A percentile compares a stretch with the other conserved stretches of the same genome.
These are phyloP conservation scores for Caenorhabditis sp. DNA, from an alignment of 2,888 invertebrate species.

Conservation along the genomic window DNA sequence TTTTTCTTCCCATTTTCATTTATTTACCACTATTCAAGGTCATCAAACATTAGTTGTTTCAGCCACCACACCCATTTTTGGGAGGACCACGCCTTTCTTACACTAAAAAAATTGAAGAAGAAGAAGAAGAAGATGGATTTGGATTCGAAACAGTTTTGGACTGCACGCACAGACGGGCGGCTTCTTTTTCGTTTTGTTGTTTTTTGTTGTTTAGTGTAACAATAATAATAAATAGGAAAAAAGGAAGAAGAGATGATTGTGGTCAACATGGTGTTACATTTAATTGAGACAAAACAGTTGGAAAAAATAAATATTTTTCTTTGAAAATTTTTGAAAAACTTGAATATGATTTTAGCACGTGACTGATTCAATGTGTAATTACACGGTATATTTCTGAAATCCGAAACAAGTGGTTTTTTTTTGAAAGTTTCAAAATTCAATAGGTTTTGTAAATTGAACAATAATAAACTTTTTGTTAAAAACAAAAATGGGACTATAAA, in stretches of 20 bases:
- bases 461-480: no score
- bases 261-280: background rate
- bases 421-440: no score
- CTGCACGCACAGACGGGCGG: no score
- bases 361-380: no score
- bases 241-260: background rate
- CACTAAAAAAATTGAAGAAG: background rate
- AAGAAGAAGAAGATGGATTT: no score
- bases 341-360: no score
- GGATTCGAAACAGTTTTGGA: no score
- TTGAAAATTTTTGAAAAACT: background rate
- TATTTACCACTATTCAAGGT: conserved; percentile 8
- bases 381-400: no score
- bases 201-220: no score
- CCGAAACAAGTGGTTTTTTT: no score
- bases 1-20: conserved; percentile 4
- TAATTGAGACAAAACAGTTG: background rate
- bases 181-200: background rate
- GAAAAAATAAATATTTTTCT: background rate
- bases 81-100: conserved; percentile 12
- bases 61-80: conserved; percentile 5
- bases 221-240: background rate
- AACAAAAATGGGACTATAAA: no score
- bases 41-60: conserved; percentile 14
- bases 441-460: no score